These are phyloP conservation scores for Phalacrocorax aristotelis DNA, from an alignment of 2,113 vertebrate genomes.

Conservation along the genomic window DNA sequence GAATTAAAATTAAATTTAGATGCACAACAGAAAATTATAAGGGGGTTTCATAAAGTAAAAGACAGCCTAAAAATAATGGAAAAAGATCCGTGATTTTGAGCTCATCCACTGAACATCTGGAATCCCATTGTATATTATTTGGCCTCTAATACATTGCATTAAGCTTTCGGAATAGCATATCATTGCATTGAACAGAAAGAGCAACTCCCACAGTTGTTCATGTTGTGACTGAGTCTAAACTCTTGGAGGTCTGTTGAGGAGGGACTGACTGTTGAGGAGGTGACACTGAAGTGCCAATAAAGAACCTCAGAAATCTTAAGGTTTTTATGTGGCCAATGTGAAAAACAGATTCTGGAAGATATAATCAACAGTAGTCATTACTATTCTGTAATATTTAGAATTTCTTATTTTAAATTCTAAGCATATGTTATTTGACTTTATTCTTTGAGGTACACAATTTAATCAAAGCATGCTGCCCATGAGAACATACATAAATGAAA, in stretches of 20 bases:
- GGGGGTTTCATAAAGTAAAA: neutral
- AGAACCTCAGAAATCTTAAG: neutral
- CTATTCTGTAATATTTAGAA: neutral
- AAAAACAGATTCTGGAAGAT: neutral
- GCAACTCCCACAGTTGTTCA: neutral
- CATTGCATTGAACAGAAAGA: neutral
- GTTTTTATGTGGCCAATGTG: neutral
- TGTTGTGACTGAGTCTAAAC: neutral
- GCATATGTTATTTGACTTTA: neutral
- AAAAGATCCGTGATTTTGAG: neutral
- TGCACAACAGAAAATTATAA: neutral
- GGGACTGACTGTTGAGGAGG: neutral
- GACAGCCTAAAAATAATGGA: neutral
- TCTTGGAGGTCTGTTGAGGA: neutral
- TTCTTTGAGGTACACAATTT: neutral
- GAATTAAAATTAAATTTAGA: neutral
- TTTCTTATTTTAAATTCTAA: neutral
- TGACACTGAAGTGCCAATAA: neutral
- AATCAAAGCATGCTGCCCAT: neutral
- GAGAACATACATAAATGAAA: neutral
- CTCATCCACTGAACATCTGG: neutral
- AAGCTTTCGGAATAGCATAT: neutral
- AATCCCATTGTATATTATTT: neutral
- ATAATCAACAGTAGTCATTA: neutral
- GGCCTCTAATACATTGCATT: neutral